Base-by-base conservation (phyloP, 2,113 vertebrate genomes). In the Oxyura jamaicensis region DNA sequence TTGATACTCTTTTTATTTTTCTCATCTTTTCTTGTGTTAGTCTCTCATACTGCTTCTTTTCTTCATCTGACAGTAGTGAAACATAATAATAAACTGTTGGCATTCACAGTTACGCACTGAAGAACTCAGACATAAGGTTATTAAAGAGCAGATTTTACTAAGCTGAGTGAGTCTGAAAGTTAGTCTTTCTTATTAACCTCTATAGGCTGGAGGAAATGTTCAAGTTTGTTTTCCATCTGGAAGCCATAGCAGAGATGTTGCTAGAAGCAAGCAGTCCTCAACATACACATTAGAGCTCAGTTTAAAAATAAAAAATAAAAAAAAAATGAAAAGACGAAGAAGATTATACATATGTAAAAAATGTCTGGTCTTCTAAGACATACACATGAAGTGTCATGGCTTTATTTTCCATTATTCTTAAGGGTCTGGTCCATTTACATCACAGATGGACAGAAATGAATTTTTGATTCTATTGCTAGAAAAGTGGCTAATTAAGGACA, bases 221-320 rank as follows among this genome's bases (percentile, higher is more conserved):
- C 33, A 74, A 92, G 58, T 41, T 52, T 48, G 71, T 92, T 97
- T 97, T 89, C 86, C 52, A 86, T 77, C 72, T 92, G 93, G 83
- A 94, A 93, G 88, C 39, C 36, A 88, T 48, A 90, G 29, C 41
- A 86, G 82, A 94, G 58, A 39, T 74, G 71, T 15, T 86, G 50
- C 78, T 90, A 81, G 60, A 41, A 85, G n/a, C 62, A 92, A 55
- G 36, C 8, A 44, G 28, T 36, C 26, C 28, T 95, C 26, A 41
- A 68, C 19, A 35, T 75, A 48, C 59, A 82, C 29, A 67, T 93
- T 56, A 46, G 83, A 90, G 62, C 91, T 58, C 82, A 44, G 12
- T 16, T 33, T 22, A 44, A 41, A 42, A 42, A 42, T 44, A 46
- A 52, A 63, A 62, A 48, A 46, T 44, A 62, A 63, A 13, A 31